These are phyloP conservation scores for Peromyscus attwateri DNA, from an alignment of 2,797 vertebrate species.

Conservation along the genomic window DNA sequence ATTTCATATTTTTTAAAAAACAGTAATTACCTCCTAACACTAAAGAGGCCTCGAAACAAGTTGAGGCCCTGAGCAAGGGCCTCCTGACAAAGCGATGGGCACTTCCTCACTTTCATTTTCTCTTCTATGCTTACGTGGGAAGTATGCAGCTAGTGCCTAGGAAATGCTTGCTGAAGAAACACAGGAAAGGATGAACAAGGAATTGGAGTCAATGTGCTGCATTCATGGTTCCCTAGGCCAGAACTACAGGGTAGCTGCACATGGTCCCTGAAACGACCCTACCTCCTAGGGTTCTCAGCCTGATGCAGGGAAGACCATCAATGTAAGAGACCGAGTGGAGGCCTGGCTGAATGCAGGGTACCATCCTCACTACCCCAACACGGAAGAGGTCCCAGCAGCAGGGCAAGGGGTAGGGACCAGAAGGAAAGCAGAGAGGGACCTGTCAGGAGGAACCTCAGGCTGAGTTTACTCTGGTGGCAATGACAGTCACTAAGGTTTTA, in stretches of 20 bases:
- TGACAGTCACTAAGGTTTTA: background rate
- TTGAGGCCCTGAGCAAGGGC: background rate
- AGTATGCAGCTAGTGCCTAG: background rate
- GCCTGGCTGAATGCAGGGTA: background rate
- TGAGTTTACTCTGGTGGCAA: background rate
- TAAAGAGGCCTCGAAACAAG: background rate
- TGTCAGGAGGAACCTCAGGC: background rate
- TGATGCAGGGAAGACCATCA: background rate
- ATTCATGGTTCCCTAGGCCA: background rate
- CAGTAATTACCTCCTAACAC: conserved; percentile 29
- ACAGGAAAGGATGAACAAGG: background rate
- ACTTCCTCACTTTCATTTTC: background rate
- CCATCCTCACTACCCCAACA: background rate
- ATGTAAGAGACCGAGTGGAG: background rate
- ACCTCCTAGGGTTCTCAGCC: background rate
- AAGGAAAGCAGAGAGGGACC: background rate
- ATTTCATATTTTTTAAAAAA: background rate
- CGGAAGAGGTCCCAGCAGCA: background rate
- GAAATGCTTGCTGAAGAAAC: background rate
- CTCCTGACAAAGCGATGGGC: background rate
- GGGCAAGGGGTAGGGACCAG: background rate
- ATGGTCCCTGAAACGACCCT: background rate
- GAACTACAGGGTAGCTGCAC: background rate
- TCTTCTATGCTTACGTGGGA: background rate
- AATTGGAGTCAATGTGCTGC: background rate